These are phyloP conservation scores for Cnemophilus loriae DNA, from an alignment of 2,113 vertebrate genomes.

Conservation along the genomic window DNA sequence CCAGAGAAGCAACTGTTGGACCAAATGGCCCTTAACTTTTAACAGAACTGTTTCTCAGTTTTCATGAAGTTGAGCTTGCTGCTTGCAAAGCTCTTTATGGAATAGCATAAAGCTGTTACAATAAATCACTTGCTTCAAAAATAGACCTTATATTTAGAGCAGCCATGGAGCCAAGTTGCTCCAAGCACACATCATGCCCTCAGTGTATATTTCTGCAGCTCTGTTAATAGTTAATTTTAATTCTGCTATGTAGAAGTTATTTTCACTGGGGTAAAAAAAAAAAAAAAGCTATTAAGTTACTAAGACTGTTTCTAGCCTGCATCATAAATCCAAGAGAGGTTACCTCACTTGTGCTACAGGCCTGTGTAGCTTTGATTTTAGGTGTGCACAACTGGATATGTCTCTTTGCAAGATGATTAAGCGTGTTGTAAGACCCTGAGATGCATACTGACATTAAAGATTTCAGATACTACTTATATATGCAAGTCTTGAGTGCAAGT, in stretches of 20 bases:
- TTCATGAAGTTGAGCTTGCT: background rate
- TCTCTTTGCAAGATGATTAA: background rate
- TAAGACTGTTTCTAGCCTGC: background rate
- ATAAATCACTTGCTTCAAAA: conserved; percentile 43
- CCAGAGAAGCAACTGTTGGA: background rate
- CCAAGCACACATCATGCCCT: background rate
- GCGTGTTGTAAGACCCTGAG: background rate
- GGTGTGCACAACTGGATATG: background rate
- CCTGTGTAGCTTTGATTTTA: background rate
- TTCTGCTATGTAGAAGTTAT: background rate
- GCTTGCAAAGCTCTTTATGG: background rate
- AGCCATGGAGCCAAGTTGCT: background rate
- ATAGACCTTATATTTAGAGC: conserved; percentile 14
- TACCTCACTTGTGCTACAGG: background rate
- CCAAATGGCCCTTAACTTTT: background rate
- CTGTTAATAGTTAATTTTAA: conserved; percentile 35
- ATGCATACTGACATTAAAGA: background rate
- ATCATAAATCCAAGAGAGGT: background rate
- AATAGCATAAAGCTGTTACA: conserved; percentile 1
- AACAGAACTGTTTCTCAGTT: background rate
- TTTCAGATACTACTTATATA: background rate
- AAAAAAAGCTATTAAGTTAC: background rate
- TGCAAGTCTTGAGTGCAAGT: background rate
- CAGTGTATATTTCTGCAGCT: background rate
- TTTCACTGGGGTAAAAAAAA: background rate